Percentiles rank a stretch among this genome's conserved stretches.
Conservation (phyloP, 2,888 invertebrate species). For the Chrysolina oricalcia region DNA sequence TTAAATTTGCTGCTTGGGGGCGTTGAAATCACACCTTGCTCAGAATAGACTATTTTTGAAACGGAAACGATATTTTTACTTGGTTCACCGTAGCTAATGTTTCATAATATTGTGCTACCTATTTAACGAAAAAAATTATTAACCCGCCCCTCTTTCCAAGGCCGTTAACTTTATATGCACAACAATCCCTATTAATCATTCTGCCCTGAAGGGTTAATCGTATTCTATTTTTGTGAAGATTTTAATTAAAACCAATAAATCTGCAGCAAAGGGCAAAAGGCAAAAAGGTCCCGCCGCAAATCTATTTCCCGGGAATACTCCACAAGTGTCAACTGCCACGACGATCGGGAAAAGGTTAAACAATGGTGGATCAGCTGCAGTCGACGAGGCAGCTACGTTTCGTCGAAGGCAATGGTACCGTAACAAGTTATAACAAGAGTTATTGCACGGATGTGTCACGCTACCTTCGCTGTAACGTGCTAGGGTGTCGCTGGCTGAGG, state of each 20-base stretch:
- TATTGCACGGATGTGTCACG: constrained; percentile 13
- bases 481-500: background rate
- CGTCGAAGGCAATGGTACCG: constrained; percentile 6
- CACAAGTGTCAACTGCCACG: constrained; percentile 31
- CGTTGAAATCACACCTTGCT: no score
- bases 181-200: no score
- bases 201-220: no score
- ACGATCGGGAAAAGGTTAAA: constrained; percentile 26
- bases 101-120: no score
- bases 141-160: no score
- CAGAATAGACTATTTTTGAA: no score
- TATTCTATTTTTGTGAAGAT: no score
- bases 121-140: no score
- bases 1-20: no score
- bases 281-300: background rate
- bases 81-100: no score
- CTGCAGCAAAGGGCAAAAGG: background rate
- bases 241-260: background rate
- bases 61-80: no score
- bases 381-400: background rate
- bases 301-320: constrained; percentile 3
- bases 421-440: background rate
- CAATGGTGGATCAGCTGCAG: background rate
- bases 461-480: background rate
- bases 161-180: no score